phyloP scores from a whole-genome alignment of 2,888 invertebrate genomes.

The Cinara cedri region DNA sequence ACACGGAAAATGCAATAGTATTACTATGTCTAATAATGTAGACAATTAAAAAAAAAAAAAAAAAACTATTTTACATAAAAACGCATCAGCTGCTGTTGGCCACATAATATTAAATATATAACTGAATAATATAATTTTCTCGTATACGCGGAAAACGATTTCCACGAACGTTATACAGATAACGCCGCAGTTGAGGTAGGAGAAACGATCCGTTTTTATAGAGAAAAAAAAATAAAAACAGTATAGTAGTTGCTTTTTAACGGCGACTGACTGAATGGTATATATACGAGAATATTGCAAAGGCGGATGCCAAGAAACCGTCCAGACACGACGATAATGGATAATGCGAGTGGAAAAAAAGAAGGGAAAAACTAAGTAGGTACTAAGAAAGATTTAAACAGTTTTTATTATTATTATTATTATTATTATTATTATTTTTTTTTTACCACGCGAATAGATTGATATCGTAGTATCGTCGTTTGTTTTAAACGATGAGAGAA shows the following conservation, averaged over 20 bases:
- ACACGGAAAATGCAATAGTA: too few species aligned
- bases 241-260: slow-evolving; percentile 12
- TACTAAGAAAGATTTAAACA: slow-evolving; percentile 16
- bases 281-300: neutral
- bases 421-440: too few species aligned
- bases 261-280: slow-evolving; percentile 2
- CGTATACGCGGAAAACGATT: neutral
- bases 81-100: neutral
- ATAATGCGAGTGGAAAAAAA: neutral
- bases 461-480: neutral
- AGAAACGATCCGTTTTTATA: slow-evolving; percentile 10
- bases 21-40: too few species aligned
- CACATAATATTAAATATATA: neutral
- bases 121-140: neutral
- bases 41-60: neutral
- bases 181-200: neutral
- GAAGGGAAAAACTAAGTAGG: neutral
- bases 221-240: too few species aligned
- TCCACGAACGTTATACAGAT: neutral
- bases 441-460: slow-evolving; percentile 13
- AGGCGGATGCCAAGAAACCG: slow-evolving; percentile 45
- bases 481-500: slow-evolving; percentile 23
- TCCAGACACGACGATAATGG: slow-evolving; percentile 23
- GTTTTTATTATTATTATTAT: neutral
- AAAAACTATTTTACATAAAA: too few species aligned